Conservation (phyloP, 2,888 invertebrate species). For the Leptopilina myrica region DNA sequence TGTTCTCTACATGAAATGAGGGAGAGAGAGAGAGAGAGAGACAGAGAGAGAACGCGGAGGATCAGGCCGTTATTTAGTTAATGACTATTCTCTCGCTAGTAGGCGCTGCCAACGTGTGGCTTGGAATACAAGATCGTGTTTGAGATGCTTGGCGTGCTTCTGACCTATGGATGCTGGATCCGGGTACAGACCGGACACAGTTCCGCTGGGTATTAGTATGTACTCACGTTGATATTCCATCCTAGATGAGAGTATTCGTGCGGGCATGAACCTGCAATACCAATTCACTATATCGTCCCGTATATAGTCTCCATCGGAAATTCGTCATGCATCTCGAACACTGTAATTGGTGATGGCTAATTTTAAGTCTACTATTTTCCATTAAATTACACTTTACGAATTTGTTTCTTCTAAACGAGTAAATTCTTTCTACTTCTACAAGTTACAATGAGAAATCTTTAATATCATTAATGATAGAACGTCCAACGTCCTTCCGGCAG, state of each 20-base stretch:
- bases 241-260: slow-evolving; percentile 15
- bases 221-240: slow-evolving; percentile 17
- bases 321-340: slow-evolving; percentile 10
- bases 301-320: slow-evolving; percentile 3
- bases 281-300: no score
- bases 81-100: slow-evolving; percentile 75
- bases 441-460: no score
- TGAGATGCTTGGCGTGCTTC: slow-evolving; percentile 72
- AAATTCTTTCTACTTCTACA: no score
- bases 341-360: no score
- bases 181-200: slow-evolving; percentile 61
- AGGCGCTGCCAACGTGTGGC: slow-evolving; percentile 67
- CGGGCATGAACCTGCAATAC: no score
- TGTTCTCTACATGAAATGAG: slow-evolving; percentile 50
- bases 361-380: no score
- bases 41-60: slow-evolving; percentile 44
- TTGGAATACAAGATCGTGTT: slow-evolving; percentile 76
- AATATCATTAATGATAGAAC: no score
- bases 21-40: slow-evolving; percentile 40
- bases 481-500: no score
- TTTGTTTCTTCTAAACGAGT: no score
- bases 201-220: slow-evolving; percentile 38
- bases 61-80: slow-evolving; percentile 75
- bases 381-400: no score
- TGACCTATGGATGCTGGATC: slow-evolving; percentile 65